Conservation (phyloP, 1,140 invertebrate species). For the Prorops nasuta region DNA sequence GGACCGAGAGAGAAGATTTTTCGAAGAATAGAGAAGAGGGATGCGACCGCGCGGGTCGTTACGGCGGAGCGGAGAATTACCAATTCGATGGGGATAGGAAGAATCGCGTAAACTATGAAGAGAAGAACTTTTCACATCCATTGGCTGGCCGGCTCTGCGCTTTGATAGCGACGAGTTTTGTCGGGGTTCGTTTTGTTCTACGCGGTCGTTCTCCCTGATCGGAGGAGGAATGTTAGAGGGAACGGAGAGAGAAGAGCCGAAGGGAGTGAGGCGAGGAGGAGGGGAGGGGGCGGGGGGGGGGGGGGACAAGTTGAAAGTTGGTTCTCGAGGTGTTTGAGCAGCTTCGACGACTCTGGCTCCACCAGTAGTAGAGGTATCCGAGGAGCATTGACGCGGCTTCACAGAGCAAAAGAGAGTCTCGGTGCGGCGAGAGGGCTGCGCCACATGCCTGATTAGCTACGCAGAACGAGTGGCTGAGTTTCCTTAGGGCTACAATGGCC, state of each 20-base stretch:
- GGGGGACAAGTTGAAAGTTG: neutral
- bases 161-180: too few relatives aligned
- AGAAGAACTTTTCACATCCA: too few relatives aligned
- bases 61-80: neutral
- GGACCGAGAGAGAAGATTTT: neutral
- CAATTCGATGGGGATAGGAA: neutral
- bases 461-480: slow-evolving; percentile 23
- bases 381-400: too few relatives aligned
- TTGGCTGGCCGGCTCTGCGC: too few relatives aligned
- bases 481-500: slow-evolving; percentile 16
- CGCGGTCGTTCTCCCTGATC: too few relatives aligned
- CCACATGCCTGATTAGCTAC: slow-evolving; percentile 31
- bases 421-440: too few relatives aligned
- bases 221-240: neutral
- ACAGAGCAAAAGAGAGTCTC: too few relatives aligned
- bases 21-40: neutral
- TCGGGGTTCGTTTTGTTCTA: too few relatives aligned
- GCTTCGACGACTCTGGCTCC: too few relatives aligned
- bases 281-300: neutral
- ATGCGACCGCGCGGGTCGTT: neutral
- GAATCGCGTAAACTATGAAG: too few relatives aligned
- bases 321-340: too few relatives aligned
- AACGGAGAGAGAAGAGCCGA: neutral
- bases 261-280: neutral
- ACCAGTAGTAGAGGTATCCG: too few relatives aligned